These are phyloP conservation scores for Hyles vespertilio DNA, from an alignment of 1,140 invertebrate genomes.

Conservation along the genomic window DNA sequence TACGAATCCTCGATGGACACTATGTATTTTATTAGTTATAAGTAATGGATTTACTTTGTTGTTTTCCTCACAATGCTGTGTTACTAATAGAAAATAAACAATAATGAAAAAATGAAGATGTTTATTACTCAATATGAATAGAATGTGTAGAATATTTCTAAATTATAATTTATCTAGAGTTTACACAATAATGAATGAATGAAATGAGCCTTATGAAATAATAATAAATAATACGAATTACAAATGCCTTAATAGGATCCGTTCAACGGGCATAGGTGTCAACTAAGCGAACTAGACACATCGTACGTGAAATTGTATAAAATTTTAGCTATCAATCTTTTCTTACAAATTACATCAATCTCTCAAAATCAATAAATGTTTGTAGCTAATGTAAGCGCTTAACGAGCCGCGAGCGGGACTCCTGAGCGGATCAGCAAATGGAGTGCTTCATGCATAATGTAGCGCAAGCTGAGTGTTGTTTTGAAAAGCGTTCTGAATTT, in stretches of 20 bases:
- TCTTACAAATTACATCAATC: slow-evolving; percentile 57
- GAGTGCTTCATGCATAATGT: slow-evolving; percentile 75
- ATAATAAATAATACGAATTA: no score
- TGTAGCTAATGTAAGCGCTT: slow-evolving; percentile 73
- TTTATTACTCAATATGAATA: no score
- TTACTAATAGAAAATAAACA: not conserved
- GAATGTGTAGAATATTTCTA: no score
- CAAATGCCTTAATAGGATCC: no score
- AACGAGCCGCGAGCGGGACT: slow-evolving; percentile 70
- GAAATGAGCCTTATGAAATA: no score
- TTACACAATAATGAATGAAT: no score
- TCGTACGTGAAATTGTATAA: not conserved
- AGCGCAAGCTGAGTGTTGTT: slow-evolving; percentile 69
- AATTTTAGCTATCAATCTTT: slow-evolving; percentile 9
- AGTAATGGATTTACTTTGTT: not conserved
- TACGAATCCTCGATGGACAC: slow-evolving; percentile 24
- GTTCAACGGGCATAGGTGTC: not conserved
- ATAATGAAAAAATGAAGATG: not conserved
- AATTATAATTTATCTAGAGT: no score
- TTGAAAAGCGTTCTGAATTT: slow-evolving; percentile 72
- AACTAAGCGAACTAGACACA: not conserved
- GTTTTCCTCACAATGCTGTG: no score
- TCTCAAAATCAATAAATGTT: slow-evolving; percentile 69
- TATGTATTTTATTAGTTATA: not conserved
- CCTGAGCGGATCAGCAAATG: slow-evolving; percentile 73